Percentiles rank a stretch among this genome's conserved stretches.
These are phyloP conservation scores for Diorhabda elongata DNA, from an alignment of 1,140 invertebrate genomes.

Conservation along the genomic window DNA sequence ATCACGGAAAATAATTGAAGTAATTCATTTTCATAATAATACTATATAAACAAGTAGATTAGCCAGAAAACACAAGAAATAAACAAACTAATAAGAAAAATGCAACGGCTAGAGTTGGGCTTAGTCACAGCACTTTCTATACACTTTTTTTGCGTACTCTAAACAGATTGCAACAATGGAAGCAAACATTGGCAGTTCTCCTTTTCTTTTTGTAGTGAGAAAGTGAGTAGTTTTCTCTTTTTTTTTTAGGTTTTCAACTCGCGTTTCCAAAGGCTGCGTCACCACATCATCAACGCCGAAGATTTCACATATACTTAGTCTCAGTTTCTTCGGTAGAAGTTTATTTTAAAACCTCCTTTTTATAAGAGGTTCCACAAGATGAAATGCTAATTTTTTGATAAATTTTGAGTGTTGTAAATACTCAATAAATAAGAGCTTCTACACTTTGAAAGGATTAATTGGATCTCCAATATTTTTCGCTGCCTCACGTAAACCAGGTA, in stretches of 20 bases:
- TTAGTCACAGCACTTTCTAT: neutral
- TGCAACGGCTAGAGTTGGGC: neutral
- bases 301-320: slow-evolving; percentile 12
- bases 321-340: slow-evolving; percentile 10
- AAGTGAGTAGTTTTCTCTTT: slow-evolving; percentile 8
- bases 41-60: too few relatives aligned
- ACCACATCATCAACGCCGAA: slow-evolving; percentile 5
- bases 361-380: slow-evolving; percentile 1
- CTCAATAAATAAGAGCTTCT: neutral
- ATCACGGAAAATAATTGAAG: too few relatives aligned
- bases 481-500: too few relatives aligned
- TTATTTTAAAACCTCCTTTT: neutral
- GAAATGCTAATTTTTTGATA: slow-evolving; percentile 5
- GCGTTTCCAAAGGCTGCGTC: neutral
- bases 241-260: slow-evolving; percentile 1
- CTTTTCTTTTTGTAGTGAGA: slow-evolving; percentile 9
- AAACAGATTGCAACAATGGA: neutral
- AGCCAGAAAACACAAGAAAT: neutral
- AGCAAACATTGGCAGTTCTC: neutral
- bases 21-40: too few relatives aligned
- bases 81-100: neutral
- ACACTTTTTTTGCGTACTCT: neutral
- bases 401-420: slow-evolving; percentile 3
- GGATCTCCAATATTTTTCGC: too few relatives aligned
- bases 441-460: too few relatives aligned